Evolutionary conservation across 2,797 vertebrate species (phyloP).

Genomic region (Sitta carolinensis): DNA sequence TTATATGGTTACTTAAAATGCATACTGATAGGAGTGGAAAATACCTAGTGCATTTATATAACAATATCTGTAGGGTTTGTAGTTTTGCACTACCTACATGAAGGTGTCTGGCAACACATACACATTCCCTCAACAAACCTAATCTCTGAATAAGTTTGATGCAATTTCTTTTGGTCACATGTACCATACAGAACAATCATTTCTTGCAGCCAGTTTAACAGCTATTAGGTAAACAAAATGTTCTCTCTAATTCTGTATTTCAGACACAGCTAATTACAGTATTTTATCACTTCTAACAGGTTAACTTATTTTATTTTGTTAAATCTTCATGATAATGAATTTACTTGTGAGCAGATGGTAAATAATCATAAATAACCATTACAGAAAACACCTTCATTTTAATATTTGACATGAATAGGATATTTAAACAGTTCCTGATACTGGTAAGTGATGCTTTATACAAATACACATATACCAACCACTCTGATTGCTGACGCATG

Average conservation of each 20-base stretch:
- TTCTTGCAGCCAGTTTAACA: conserved; percentile 12
- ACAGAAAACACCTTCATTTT: not conserved
- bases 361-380: conserved; percentile 7
- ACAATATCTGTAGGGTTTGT: not conserved
- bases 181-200: not conserved
- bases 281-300: not conserved
- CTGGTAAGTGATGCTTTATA: not conserved
- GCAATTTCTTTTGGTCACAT: not conserved
- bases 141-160: not conserved
- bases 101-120: not conserved
- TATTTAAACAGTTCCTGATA: not conserved
- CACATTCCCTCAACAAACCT: not conserved
- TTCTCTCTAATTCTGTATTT: not conserved
- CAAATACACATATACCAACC: not conserved
- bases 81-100: not conserved
- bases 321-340: conserved; percentile 22
- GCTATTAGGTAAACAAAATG: not conserved
- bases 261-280: not conserved
- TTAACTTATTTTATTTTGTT: conserved; percentile 36
- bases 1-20: not conserved
- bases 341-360: conserved; percentile 13
- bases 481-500: not conserved
- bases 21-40: not conserved
- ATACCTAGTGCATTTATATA: not conserved
- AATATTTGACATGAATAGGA: not conserved